Evolutionary conservation across 2,113 vertebrate species (phyloP).

Genomic region (Blennius ocellaris): DNA sequence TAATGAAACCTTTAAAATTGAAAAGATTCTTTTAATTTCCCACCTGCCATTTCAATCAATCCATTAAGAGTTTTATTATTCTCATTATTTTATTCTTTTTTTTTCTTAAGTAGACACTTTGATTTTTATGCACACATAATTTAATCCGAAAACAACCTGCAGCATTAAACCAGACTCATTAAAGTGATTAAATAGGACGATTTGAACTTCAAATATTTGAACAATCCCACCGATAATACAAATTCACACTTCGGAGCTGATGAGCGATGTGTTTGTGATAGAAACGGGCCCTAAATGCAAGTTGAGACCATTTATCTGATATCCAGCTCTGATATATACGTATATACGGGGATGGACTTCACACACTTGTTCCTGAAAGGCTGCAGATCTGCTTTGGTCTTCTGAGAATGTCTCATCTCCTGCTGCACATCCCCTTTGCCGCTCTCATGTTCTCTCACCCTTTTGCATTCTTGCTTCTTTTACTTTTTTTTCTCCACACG

Average conservation of each 20-base stretch:
- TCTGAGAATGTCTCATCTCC: slow-evolving; percentile 60
- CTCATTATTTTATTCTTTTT: too few species aligned
- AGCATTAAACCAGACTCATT: slow-evolving; percentile 1
- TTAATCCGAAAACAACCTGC: too few species aligned
- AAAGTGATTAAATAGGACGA: neutral
- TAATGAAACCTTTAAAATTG: too few species aligned
- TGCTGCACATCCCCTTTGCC: slow-evolving; percentile 21
- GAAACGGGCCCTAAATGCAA: slow-evolving; percentile 8
- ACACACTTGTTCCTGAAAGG: slow-evolving; percentile 47
- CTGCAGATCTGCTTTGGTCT: slow-evolving; percentile 52
- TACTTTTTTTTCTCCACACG: neutral
- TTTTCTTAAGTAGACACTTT: too few species aligned
- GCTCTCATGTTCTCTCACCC: slow-evolving; percentile 42
- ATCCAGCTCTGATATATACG: neutral
- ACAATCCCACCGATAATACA: neutral
- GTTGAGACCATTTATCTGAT: slow-evolving; percentile 24
- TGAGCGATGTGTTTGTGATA: neutral
- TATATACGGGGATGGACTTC: slow-evolving; percentile 35
- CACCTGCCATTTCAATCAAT: too few species aligned
- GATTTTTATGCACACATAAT: too few species aligned
- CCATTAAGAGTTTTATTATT: too few species aligned
- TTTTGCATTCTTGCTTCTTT: slow-evolving; percentile 29
- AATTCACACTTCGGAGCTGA: neutral
- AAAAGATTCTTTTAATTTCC: too few species aligned
- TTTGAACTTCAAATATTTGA: neutral